Evolutionary conservation across 2,888 invertebrate genomes (phyloP), one percentile per base, ranked within the genome.

Genomic region (Idaea biselata): DNA sequence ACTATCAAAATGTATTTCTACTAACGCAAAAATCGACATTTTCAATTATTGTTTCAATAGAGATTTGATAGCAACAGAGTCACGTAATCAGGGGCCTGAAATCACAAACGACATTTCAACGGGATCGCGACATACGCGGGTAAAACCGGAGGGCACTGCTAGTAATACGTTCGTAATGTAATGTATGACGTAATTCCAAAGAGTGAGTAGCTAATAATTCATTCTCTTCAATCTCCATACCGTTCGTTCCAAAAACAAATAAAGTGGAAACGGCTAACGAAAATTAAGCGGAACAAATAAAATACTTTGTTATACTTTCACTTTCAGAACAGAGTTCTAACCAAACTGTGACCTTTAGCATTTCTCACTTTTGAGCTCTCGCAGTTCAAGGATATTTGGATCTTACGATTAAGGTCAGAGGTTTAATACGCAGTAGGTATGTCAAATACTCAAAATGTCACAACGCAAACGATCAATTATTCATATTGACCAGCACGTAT

Each of bases 241-340:
- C 11, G 14, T 44, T 44, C 44, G 14, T 14, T 14, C 8, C 7
- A 33, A 44, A 44, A 44, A 44, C 44, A 44, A 44, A 44, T 44
- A 44, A 44, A 44, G 44, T 44, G 11, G 25, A 44, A 44, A 44
- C 44, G 44, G 44, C 44, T 44, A 44, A 44, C 44, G 44, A 44
- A 44, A 44, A 44, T 44, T 44, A 44, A 44, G 14, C 44, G 44
- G 14, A 44, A 44, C 44, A 44, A 44, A 44, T 44, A 44, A 44
- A 44, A 44, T 44, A 44, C 44, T 44, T 44, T 44, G 44, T 44
- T 44, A 44, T 44, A 44, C 44, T 44, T 44, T 44, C 44, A 44
- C 44, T 44, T 44, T 44, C 44, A 44, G 44, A 14, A 44, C 44
- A 2, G 44, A 44, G 44, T 44, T 44, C 44, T 44, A 44, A 44